Evolutionary conservation across 2,888 invertebrate genomes (phyloP).

Genomic region (Alentia gelatinosa): DNA sequence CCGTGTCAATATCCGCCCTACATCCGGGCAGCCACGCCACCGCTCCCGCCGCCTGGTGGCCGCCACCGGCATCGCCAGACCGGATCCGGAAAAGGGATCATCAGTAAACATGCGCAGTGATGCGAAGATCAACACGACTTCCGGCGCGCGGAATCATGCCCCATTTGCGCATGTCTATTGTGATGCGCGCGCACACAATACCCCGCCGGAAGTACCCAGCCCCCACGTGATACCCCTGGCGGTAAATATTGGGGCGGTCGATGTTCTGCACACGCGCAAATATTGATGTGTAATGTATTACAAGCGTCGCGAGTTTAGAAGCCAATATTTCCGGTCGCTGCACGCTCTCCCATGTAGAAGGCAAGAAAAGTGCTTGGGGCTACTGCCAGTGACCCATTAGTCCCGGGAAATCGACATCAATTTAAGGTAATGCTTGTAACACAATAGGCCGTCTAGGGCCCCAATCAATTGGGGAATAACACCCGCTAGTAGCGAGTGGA

Average conservation of each 20-base stretch:
- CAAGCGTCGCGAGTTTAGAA: neutral
- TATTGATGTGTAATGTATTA: constrained; percentile 49
- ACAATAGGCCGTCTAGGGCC: constrained; percentile 6
- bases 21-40: neutral
- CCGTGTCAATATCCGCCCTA: neutral
- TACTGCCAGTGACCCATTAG: neutral
- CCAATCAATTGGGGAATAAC: constrained; percentile 8
- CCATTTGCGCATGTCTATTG: constrained; percentile 49
- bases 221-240: neutral
- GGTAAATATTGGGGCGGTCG: constrained; percentile 37
- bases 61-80: neutral
- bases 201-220: neutral
- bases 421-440: constrained; percentile 40
- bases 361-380: constrained; percentile 31
- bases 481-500: neutral
- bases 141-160: constrained; percentile 10
- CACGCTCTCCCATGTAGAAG: neutral
- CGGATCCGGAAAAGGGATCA: constrained; percentile 32
- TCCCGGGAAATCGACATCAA: constrained; percentile 36
- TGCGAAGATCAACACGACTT: constrained; percentile 40
- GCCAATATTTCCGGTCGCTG: constrained; percentile 16
- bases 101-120: constrained; percentile 50
- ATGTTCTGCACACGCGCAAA: neutral
- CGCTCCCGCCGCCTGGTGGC: neutral
- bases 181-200: constrained; percentile 48